Evolutionary conservation across 2,888 invertebrate species (phyloP).

Genomic region (Panopea generosa): DNA sequence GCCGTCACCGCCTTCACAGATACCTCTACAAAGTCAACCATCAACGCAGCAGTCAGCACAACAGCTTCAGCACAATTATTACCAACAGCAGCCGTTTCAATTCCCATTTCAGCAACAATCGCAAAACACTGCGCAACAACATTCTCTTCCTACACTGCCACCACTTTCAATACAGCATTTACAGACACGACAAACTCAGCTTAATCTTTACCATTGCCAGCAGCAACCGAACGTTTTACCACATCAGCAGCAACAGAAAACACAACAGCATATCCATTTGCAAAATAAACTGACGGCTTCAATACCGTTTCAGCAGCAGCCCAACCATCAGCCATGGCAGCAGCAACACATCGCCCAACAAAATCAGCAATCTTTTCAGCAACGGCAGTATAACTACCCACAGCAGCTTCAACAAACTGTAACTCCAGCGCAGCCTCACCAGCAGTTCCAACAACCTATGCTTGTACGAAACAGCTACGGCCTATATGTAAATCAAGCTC

Average conservation of each 20-base stretch:
- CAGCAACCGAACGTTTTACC: background rate
- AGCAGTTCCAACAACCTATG: background rate
- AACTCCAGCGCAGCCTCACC: too few relatives aligned
- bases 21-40: background rate
- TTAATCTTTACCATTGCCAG: background rate
- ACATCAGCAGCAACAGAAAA: background rate
- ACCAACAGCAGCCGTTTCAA: background rate
- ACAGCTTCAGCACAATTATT: background rate
- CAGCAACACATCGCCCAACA: background rate
- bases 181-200: background rate
- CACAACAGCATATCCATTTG: background rate
- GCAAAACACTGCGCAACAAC: background rate
- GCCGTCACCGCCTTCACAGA: background rate
- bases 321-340: background rate
- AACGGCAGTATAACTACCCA: too few relatives aligned
- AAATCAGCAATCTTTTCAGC: too few relatives aligned
- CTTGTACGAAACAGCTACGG: background rate
- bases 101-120: background rate
- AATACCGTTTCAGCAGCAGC: conserved; percentile 6
- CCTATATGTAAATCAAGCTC: background rate
- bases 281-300: background rate
- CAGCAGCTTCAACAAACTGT: too few relatives aligned
- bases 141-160: too few relatives aligned
- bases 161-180: too few relatives aligned
- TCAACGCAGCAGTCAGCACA: background rate